phyloP scores from a whole-genome alignment of 1,140 invertebrate genomes.

The Chymomyza costata region DNA sequence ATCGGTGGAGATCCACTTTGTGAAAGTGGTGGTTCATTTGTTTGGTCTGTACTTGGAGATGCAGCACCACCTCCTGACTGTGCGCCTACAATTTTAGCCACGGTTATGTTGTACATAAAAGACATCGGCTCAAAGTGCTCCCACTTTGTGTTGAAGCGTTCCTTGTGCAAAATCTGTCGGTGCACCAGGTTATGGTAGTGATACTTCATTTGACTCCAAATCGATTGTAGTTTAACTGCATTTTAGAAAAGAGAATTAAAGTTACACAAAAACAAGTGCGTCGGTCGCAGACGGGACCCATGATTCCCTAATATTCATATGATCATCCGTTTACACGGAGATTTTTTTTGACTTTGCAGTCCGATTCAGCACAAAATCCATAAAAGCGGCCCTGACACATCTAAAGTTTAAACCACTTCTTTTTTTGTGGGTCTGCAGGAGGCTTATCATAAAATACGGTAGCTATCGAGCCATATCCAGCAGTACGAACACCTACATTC shows the following conservation, averaged over 20 bases:
- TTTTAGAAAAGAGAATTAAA: neutral
- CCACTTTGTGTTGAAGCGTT: constrained; percentile 72
- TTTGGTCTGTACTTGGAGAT: neutral
- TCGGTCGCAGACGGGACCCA: no score
- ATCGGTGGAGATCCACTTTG: constrained; percentile 13
- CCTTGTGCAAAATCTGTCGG: constrained; percentile 69
- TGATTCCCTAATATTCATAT: no score
- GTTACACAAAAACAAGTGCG: no score
- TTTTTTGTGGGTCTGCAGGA: no score
- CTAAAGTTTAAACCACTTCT: no score
- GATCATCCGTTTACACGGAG: no score
- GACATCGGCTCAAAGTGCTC: constrained; percentile 73
- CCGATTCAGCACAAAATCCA: no score
- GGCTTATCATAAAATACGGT: no score
- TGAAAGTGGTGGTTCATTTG: neutral
- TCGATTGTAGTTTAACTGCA: constrained; percentile 65
- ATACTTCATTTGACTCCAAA: constrained; percentile 74
- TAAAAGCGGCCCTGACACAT: no score
- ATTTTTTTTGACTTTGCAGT: no score
- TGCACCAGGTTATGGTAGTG: constrained; percentile 70
- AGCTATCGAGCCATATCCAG: no score
- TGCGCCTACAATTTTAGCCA: constrained; percentile 64
- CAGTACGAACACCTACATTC: no score
- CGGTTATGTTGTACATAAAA: constrained; percentile 73
- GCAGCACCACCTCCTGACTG: constrained; percentile 17